Evolutionary conservation across 2,797 vertebrate species (phyloP), one percentile per base, ranked within the genome.

Genomic region (Sebastiscus albofasciatus): DNA sequence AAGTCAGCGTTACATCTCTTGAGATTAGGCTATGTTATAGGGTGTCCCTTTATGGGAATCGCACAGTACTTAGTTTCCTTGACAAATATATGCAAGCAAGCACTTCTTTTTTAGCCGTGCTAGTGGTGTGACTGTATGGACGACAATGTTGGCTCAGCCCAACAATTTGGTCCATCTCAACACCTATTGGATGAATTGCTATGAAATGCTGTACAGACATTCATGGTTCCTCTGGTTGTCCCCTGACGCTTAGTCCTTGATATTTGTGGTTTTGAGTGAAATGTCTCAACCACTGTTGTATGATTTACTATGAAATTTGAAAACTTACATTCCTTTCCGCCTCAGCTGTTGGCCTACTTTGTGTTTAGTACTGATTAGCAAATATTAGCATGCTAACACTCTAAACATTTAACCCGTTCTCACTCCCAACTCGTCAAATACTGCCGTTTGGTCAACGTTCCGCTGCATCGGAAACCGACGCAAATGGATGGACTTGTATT

Each of bases 1-100:
- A 77, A 77, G 46, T 82, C 82, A 85, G 70, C 58, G 8, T 59
- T 66, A 55, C 52, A 66, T 78, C 9, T 72, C 18, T 61, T 27
- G 6, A 29, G 27, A 56, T 65, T 54, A 54, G 52, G 46, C 46
- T 56, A 27, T 74, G 55, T 77, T n/a, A 46, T 5, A 31, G 29
- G 14, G 4, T 29, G 39, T 64, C 58, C 3, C 3, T 18, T 66
- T 69, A n/a, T 29, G 39, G 16, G 20, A 64, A n/a, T 16, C 2
- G 0, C 4, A 14, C 49, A 33, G 20, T n/a, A n/a, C 2, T 74
- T 59, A 49, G 22, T 24, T 34, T 42, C 10, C 8, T 12, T 70
- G 4, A 20, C 4, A 58, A 55, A 74, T 60, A 42, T 34, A 31
- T 34, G 11, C 22, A 36, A 70, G 18, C 26, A 7, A 75, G 6